A percentile compares a stretch with the other conserved stretches of the same genome.
Evolutionary conservation across 2,797 vertebrate genomes (phyloP).

Genomic region (Cossypha dichroa): DNA sequence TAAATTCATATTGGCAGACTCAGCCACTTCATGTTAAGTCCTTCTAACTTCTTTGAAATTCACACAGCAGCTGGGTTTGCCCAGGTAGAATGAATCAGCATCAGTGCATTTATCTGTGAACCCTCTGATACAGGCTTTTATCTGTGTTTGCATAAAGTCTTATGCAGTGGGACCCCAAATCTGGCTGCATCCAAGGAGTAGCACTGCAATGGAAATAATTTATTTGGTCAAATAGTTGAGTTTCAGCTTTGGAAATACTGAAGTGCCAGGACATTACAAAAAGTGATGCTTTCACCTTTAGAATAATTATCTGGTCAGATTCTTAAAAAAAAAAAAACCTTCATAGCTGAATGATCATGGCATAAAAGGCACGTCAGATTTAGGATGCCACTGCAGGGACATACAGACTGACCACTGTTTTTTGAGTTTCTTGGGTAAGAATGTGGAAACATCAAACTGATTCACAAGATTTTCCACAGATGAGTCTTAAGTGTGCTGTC

Average conservation of each 20-base stretch:
- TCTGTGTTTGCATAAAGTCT: background rate
- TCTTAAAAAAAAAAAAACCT: background rate
- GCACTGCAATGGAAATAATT: background rate
- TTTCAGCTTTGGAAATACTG: background rate
- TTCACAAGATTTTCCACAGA: background rate
- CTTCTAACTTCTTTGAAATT: background rate
- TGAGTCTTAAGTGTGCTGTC: background rate
- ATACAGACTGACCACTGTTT: background rate
- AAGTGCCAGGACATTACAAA: background rate
- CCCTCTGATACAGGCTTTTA: background rate
- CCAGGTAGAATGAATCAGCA: background rate
- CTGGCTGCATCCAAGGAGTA: background rate
- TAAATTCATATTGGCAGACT: background rate
- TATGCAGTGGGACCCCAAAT: background rate
- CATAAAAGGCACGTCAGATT: background rate
- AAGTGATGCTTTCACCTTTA: background rate
- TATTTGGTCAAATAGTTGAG: background rate
- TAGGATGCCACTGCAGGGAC: background rate
- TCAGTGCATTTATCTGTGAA: background rate
- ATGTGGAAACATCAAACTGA: background rate
- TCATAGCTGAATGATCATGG: background rate
- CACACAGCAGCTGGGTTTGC: background rate
- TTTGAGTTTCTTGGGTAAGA: background rate
- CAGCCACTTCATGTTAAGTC: background rate
- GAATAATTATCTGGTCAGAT: background rate